Evolutionary conservation across 2,888 invertebrate species (phyloP), one percentile per base, ranked within the genome.

Genomic region (Gisinianus flammeolus): DNA sequence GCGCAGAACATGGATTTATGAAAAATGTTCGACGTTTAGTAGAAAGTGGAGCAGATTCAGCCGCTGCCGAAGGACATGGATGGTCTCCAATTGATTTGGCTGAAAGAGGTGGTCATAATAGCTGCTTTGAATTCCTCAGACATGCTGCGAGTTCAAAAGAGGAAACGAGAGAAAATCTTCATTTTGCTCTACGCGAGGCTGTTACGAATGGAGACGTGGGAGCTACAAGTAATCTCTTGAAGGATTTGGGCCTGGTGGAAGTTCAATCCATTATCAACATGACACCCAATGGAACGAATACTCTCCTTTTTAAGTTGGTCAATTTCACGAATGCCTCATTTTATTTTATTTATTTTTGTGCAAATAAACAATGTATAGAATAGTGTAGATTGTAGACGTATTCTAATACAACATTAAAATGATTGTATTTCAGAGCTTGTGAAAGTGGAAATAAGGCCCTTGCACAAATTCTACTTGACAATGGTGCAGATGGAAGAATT

Each of bases 281-380:
- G 89, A 93, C 95, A 2, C 95, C 95, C 0, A 93, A 92, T 79
- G 96, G 96, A 0, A 93, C 94, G 26, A 95, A 94, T 85, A 95
- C 96, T 0, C 87, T 97, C 80, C 88, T 97, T 35, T 96, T 94
- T 86, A 91, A 92, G 95, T 95, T 86, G 91, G 92, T 89, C n/a
- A n/a, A n/a, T n/a, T 6, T 24, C 16, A 33, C 31, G 16, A 6
- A 19, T 28, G 26, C 28, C 28, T 64, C n/a, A 67, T 67, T 19
- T 16, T 26, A 10, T 28, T 5, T 35, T 12, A 24, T 28, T 12
- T 5, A 67, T 19, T 67, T 67, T 24, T 67, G 26, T 58, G 19
- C 26, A 8, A 24, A 58, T 58, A 10, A 58, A 10, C n/a, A n/a
- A n/a, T n/a, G n/a, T n/a, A n/a, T n/a, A n/a, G n/a, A n/a, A n/a